Evolutionary conservation across 2,797 vertebrate species (phyloP).

Genomic region (Halcyon leucocephala): DNA sequence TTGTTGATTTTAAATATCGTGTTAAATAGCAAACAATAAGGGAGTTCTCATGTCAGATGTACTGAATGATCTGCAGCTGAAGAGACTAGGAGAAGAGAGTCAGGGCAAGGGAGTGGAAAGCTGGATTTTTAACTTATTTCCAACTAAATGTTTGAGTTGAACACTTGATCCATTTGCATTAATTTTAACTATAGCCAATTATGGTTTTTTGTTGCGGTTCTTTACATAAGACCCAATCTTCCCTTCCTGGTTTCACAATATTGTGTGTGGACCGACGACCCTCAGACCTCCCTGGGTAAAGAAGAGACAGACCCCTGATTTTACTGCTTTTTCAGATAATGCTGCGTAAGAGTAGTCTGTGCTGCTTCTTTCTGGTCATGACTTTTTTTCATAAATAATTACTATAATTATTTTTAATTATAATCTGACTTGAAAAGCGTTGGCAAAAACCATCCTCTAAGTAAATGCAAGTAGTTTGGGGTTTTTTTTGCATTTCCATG

Average conservation of each 20-base stretch:
- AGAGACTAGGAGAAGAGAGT: neutral
- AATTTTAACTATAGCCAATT: neutral
- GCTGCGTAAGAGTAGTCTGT: neutral
- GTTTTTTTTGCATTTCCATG: neutral
- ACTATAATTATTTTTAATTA: neutral
- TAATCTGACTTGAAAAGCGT: neutral
- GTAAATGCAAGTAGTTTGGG: neutral
- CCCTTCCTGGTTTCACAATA: neutral
- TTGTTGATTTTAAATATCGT: slow-evolving; percentile 13
- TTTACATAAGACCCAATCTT: neutral
- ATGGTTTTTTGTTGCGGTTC: neutral
- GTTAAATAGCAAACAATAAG: neutral
- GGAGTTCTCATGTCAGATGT: neutral
- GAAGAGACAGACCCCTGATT: neutral
- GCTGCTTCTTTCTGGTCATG: neutral
- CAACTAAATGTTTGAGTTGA: neutral
- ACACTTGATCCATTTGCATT: neutral
- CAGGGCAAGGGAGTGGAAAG: neutral
- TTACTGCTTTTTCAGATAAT: neutral
- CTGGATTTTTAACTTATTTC: neutral
- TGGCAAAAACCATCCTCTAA: neutral
- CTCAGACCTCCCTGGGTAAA: neutral
- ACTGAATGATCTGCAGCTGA: neutral
- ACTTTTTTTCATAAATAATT: neutral
- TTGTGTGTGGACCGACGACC: neutral